These are phyloP conservation scores for Silurus aristotelis DNA, from an alignment of 2,797 vertebrate species.

Conservation along the genomic window DNA sequence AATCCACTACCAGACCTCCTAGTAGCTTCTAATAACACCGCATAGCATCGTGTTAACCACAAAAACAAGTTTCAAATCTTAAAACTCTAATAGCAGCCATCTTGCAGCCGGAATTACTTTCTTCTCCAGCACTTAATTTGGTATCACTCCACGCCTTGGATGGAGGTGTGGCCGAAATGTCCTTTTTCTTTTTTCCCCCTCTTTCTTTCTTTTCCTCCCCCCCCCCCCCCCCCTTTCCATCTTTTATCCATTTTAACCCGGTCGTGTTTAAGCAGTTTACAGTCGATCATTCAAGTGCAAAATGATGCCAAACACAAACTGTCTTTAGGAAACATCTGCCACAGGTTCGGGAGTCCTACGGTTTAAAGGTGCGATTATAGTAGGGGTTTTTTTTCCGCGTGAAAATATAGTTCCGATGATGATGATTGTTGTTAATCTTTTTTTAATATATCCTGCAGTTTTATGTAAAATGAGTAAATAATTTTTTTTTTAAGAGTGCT, in stretches of 20 bases:
- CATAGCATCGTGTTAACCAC: background rate
- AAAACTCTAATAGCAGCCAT: constrained; percentile 20
- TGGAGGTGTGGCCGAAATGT: constrained; percentile 19
- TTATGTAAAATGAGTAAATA: background rate
- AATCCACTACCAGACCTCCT: background rate
- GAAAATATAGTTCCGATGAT: background rate
- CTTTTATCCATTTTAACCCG: background rate
- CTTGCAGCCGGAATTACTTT: constrained; percentile 25
- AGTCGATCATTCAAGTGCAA: background rate
- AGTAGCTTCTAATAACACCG: too few relatives aligned
- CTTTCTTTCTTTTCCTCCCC: background rate
- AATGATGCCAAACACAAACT: background rate
- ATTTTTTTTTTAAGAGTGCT: background rate
- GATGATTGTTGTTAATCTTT: background rate
- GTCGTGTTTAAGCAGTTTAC: background rate
- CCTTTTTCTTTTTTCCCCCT: background rate
- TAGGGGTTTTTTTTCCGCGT: background rate
- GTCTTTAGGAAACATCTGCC: background rate
- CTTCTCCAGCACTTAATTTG: constrained; percentile 36
- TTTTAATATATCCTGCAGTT: background rate
- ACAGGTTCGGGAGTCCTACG: background rate
- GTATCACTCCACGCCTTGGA: constrained; percentile 36
- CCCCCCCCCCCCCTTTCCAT: too few relatives aligned
- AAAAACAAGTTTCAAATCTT: background rate
- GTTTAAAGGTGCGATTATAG: too few relatives aligned